phyloP scores from a whole-genome alignment of 2,113 vertebrate genomes.

The Nycticebus coucang region DNA sequence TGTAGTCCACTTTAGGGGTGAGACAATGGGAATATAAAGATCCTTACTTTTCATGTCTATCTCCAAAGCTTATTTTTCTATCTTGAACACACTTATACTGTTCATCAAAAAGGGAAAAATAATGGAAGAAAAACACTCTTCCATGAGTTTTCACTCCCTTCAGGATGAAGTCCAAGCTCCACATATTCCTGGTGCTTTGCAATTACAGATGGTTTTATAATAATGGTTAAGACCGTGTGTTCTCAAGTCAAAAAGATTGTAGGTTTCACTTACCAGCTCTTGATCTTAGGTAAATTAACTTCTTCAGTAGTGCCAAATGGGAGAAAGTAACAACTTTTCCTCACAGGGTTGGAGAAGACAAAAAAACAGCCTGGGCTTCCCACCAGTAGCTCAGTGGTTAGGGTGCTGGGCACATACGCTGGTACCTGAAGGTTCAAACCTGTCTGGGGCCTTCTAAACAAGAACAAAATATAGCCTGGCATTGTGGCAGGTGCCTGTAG shows the following conservation, averaged over 20 bases:
- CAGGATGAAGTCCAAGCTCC: background rate
- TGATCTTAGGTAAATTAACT: background rate
- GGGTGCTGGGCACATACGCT: no score
- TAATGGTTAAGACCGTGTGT: background rate
- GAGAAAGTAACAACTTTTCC: background rate
- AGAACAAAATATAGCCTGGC: no score
- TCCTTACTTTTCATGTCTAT: no score
- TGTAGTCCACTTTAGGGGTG: no score
- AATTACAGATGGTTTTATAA: background rate
- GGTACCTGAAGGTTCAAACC: no score
- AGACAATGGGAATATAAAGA: no score
- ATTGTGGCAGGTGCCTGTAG: no score
- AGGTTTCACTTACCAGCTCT: background rate
- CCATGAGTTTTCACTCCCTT: background rate
- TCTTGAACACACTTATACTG: background rate
- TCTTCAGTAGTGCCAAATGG: background rate
- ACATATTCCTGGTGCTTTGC: background rate
- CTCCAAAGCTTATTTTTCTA: background rate
- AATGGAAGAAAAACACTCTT: background rate
- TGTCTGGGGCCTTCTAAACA: no score
- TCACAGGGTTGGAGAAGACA: background rate
- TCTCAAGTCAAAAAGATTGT: background rate
- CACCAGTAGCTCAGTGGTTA: no score
- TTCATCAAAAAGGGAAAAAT: background rate
- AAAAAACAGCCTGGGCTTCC: no score